Conservation (phyloP, 2,113 vertebrate species). For the Zosterops lateralis region DNA sequence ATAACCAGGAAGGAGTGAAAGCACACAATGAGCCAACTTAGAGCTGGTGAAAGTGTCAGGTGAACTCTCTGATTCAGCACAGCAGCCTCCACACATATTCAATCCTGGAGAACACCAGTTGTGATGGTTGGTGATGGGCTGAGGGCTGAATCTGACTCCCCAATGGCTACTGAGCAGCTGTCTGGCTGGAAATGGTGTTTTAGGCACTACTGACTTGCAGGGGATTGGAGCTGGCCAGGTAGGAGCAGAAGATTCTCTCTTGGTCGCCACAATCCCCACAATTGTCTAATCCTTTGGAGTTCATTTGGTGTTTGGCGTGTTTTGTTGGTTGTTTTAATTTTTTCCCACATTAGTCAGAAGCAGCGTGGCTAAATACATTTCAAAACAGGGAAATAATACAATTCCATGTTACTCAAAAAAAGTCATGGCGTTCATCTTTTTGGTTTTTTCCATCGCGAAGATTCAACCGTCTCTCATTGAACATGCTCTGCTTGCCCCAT, state of each 20-base stretch:
- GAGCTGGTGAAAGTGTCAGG: constrained; percentile 15
- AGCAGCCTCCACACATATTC: not conserved
- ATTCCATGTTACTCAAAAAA: not conserved
- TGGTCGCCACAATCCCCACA: constrained; percentile 3
- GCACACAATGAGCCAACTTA: not conserved
- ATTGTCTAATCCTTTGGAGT: not conserved
- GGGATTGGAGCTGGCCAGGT: not conserved
- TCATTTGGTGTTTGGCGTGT: not conserved
- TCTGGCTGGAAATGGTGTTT: not conserved
- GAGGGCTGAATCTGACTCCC: not conserved
- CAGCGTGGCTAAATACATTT: constrained; percentile 9
- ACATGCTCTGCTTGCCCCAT: not conserved
- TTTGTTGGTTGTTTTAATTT: not conserved
- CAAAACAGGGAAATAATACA: not conserved
- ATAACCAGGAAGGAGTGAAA: constrained; percentile 15
- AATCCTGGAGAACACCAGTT: not conserved
- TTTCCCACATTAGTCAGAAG: not conserved
- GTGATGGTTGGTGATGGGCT: not conserved
- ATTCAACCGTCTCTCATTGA: not conserved
- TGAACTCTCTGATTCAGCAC: not conserved
- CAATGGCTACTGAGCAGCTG: not conserved
- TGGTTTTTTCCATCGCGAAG: not conserved
- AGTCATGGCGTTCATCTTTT: not conserved
- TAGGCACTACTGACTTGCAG: constrained; percentile 45
- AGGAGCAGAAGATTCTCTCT: not conserved